These are phyloP conservation scores for Phyllotreta striolata DNA, from an alignment of 2,888 invertebrate species.

Conservation along the genomic window DNA sequence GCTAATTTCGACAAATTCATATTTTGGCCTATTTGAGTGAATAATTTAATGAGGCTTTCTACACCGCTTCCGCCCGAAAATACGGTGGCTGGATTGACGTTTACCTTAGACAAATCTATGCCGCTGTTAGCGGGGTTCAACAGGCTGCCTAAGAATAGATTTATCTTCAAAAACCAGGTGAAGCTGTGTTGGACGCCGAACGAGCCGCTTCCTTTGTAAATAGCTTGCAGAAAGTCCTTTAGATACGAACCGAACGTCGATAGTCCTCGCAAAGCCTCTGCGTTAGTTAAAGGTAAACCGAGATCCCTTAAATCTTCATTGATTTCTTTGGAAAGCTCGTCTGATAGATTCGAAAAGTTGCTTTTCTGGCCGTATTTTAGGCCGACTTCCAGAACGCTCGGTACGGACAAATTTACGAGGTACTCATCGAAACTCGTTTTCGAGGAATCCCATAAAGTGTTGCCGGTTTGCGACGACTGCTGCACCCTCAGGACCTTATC, in stretches of 20 bases:
- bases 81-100: slow-evolving; percentile 8
- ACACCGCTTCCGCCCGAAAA: slow-evolving; percentile 24
- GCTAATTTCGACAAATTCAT: slow-evolving; percentile 15
- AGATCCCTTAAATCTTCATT: slow-evolving; percentile 10
- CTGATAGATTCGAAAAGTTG: not conserved
- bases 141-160: slow-evolving; percentile 19
- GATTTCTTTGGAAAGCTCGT: not conserved
- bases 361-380: slow-evolving; percentile 21
- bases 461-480: slow-evolving; percentile 4
- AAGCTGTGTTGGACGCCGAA: slow-evolving; percentile 14
- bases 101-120: slow-evolving; percentile 11
- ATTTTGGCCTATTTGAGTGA: slow-evolving; percentile 23
- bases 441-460: slow-evolving; percentile 14
- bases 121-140: slow-evolving; percentile 4
- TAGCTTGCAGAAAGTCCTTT: slow-evolving; percentile 1
- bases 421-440: slow-evolving; percentile 24
- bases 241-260: slow-evolving; percentile 10
- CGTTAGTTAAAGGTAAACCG: not conserved
- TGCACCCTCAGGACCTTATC: not conserved
- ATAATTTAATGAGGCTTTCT: slow-evolving; percentile 24
- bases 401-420: slow-evolving; percentile 21
- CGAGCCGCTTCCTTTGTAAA: slow-evolving; percentile 27
- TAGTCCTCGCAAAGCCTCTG: not conserved
- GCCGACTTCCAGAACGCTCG: slow-evolving; percentile 14
- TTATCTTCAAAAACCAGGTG: slow-evolving; percentile 20